Base-by-base conservation (phyloP, 2,113 vertebrate genomes). In the Rhea americana region DNA sequence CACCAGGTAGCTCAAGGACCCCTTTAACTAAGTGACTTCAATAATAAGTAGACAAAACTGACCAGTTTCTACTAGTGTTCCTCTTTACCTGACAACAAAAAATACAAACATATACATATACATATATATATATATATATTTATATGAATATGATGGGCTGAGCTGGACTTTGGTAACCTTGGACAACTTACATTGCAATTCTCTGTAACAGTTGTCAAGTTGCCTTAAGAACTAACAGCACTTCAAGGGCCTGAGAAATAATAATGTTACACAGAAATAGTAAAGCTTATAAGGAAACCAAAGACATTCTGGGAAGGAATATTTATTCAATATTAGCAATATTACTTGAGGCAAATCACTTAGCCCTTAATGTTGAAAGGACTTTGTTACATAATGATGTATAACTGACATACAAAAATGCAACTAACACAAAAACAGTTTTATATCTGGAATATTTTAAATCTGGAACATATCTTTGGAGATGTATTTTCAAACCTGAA, bases 1-100 rank as follows among this genome's bases (percentile, higher is more conserved):
- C 62, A 91, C 73, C 65, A 93, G 82, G 76, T 93, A 94, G 35
- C 70, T 94, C 95, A 95, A 96, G 94, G 90, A 94, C 85, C 66
- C 70, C 88, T 93, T 90, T 90, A 91, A 58, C 83, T 90, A 81
- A 91, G 70, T 66, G 93, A 91, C 77, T 96, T 94, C 81, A 94
- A 24, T 87, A 95, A 82, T 92, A 95, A 95, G 77, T 88, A 93
- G 93, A 62, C n/a, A 93, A 94, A 94, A 91, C 65, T 93, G 90
- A 79, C 85, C 85, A 91, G 73, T 82, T 91, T 86, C 77, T 84
- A 86, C 83, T 70, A 86, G 13, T 41, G 76, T 93, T 90, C 66
- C 15, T 93, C n/a, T 82, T 85, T 82, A 58, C 0, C 5, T 94
- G 77, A 76, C 85, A 90, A 94, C 88, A 75, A 89, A 89, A 78